phyloP scores from a whole-genome alignment of 2,888 invertebrate genomes.

The Eurois occulta region DNA sequence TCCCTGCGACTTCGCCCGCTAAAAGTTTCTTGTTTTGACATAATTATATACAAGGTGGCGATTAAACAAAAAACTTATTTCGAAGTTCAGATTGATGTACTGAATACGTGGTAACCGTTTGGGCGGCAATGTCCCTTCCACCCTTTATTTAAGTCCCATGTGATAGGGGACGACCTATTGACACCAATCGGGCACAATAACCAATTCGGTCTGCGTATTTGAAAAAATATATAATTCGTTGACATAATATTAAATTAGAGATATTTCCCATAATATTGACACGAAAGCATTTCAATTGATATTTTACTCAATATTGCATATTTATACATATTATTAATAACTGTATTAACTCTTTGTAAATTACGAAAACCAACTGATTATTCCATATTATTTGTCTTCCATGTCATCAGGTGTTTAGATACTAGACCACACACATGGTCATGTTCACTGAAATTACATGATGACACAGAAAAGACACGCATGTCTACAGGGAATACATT shows the following conservation, averaged over 20 bases:
- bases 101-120: no score
- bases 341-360: background rate
- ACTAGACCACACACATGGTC: no score
- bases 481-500: background rate
- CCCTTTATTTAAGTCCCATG: background rate
- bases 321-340: slow-evolving; percentile 20
- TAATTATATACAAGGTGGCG: no score
- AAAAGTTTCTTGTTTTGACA: no score
- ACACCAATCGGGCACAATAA: background rate
- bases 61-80: no score
- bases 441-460: no score
- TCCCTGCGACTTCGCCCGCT: no score
- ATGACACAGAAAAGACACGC: background rate
- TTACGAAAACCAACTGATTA: slow-evolving; percentile 14
- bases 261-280: slow-evolving; percentile 53
- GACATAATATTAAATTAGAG: slow-evolving; percentile 11
- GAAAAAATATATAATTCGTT: slow-evolving; percentile 10
- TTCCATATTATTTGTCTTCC: background rate
- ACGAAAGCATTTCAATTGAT: slow-evolving; percentile 47
- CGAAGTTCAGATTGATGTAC: no score
- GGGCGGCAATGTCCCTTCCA: no score
- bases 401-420: background rate
- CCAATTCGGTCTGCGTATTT: background rate
- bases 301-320: slow-evolving; percentile 24
- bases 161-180: background rate